Evolutionary conservation across 92 coral and sea anemone genomes (phyloP).

Genomic region (Montipora capitata): DNA sequence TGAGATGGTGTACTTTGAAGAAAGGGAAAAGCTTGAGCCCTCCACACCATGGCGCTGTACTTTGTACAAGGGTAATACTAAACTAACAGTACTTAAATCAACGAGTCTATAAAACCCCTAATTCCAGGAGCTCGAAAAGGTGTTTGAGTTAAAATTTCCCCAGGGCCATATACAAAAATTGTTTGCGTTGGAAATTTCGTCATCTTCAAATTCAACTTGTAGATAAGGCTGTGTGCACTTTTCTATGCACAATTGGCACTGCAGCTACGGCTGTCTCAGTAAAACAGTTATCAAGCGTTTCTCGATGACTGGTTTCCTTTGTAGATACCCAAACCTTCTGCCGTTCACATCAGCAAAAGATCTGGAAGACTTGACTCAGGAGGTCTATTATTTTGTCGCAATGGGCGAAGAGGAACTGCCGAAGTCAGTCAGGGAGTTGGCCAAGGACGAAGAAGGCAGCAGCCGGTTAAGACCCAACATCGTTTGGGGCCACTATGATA

Average conservation of each 20-base stretch:
- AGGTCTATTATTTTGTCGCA: conserved; percentile 52
- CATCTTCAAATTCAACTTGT: conserved; percentile 21
- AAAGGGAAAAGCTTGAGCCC: conserved; percentile 36
- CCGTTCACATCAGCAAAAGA: conserved; percentile 56
- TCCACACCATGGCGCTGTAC: conserved; percentile 65
- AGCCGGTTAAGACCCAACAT: conserved; percentile 55
- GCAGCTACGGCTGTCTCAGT: conserved; percentile 43
- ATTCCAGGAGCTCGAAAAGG: conserved; percentile 52
- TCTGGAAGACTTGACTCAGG: conserved; percentile 48
- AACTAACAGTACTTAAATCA: conserved; percentile 30
- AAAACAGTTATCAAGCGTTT: conserved; percentile 32
- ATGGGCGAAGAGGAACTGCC: conserved; percentile 31
- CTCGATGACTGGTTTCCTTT: conserved; percentile 30
- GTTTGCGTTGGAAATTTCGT: conserved; percentile 13
- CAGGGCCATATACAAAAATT: conserved; percentile 27
- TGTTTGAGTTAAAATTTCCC: too few relatives aligned
- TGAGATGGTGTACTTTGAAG: conserved; percentile 61
- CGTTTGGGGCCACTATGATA: conserved; percentile 68
- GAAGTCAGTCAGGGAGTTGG: conserved; percentile 28
- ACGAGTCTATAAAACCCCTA: conserved; percentile 40
- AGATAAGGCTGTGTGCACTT: conserved; percentile 51
- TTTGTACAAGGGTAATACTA: conserved; percentile 63
- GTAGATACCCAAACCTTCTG: conserved; percentile 75
- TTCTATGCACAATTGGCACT: conserved; percentile 55
- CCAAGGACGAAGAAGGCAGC: conserved; percentile 28